phyloP scores from a whole-genome alignment of 2,113 vertebrate species.

The Nothocercus julius region DNA sequence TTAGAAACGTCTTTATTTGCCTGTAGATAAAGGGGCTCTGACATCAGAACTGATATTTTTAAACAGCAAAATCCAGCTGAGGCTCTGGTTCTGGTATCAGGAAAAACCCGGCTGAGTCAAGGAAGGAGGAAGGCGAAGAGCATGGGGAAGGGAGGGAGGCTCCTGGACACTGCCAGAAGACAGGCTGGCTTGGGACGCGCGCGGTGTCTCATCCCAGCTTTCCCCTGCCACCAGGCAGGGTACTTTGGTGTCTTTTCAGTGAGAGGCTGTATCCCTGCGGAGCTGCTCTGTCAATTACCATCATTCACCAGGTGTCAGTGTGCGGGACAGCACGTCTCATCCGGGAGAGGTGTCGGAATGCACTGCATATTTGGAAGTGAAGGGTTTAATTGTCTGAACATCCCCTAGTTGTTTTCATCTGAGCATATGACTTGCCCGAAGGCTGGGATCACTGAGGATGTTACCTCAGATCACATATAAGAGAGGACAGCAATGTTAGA shows the following conservation, averaged over 20 bases:
- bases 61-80: neutral
- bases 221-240: neutral
- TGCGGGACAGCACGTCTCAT: neutral
- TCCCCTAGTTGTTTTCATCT: neutral
- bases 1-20: neutral
- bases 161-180: neutral
- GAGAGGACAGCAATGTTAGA: slow-evolving; percentile 22
- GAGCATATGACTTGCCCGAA: neutral
- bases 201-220: neutral
- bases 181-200: rapidly evolving
- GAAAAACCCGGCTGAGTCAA: neutral
- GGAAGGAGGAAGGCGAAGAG: neutral
- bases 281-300: neutral
- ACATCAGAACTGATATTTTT: neutral
- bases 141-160: no score
- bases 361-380: neutral
- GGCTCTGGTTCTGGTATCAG: neutral
- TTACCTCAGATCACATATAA: neutral
- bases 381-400: slow-evolving; percentile 7
- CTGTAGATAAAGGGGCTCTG: neutral
- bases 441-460: neutral
- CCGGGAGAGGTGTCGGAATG: neutral
- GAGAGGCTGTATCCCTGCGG: neutral
- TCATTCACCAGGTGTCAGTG: neutral
- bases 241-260: neutral